Conservation (phyloP, 2,797 vertebrate species). For the Kryptopterus vitreolus region DNA sequence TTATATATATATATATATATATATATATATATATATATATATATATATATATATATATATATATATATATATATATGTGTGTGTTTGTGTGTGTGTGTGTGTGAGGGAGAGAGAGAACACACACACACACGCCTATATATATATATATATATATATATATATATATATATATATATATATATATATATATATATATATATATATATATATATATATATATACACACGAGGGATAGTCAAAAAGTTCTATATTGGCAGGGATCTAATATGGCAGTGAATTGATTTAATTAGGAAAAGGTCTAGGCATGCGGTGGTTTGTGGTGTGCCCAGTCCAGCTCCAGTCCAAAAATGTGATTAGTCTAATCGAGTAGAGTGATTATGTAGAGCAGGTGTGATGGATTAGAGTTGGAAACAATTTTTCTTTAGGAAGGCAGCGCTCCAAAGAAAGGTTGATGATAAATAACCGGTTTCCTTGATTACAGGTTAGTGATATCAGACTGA, state of each 20-base stretch:
- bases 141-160: no score
- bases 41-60: no score
- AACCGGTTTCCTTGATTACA: slow-evolving; percentile 1
- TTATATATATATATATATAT: no score
- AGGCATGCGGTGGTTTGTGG: neutral
- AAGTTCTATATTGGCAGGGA: neutral
- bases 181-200: no score
- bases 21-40: no score
- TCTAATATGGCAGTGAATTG: neutral
- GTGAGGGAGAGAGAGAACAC: no score
- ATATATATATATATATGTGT: no score
- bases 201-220: no score
- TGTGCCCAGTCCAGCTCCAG: neutral
- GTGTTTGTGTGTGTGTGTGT: no score
- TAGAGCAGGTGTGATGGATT: slow-evolving; percentile 16
- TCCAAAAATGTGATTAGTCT: neutral
- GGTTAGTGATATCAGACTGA: neutral
- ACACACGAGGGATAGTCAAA: no score
- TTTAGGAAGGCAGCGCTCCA: neutral
- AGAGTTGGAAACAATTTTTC: neutral
- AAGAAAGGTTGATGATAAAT: neutral
- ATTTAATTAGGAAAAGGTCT: neutral
- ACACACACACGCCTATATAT: no score
- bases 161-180: no score
- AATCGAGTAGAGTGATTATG: slow-evolving; percentile 3